A percentile compares a stretch with the other conserved stretches of the same genome.
phyloP scores from a whole-genome alignment of 2,888 invertebrate genomes.

The Itoplectis maculator region DNA sequence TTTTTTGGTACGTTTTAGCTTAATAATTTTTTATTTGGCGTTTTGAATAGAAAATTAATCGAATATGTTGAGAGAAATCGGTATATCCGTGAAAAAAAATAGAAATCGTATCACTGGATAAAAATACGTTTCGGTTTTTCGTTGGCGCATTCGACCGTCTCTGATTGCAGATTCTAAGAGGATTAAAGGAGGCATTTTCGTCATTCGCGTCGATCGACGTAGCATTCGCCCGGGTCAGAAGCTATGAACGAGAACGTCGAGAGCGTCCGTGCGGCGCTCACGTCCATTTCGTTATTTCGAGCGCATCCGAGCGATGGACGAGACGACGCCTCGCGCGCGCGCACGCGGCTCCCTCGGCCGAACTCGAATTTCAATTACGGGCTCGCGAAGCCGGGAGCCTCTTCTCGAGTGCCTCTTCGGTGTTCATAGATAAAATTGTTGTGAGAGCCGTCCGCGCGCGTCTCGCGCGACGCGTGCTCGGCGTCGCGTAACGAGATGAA shows the following conservation, averaged over 20 bases:
- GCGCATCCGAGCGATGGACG: constrained; percentile 49
- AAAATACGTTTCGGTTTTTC: no score
- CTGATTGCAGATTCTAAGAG: no score
- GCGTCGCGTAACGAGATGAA: constrained; percentile 47
- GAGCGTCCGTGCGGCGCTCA: no score
- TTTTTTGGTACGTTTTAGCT: no score
- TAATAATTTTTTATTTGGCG: no score
- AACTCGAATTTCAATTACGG: constrained; percentile 74
- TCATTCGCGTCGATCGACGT: constrained; percentile 52
- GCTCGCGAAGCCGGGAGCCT: constrained; percentile 74
- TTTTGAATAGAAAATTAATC: no score
- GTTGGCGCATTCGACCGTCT: no score
- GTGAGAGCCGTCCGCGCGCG: constrained; percentile 1
- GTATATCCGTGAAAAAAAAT: no score
- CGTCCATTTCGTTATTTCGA: constrained; percentile 61
- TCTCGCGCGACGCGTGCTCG: background rate
- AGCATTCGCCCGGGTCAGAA: constrained; percentile 48
- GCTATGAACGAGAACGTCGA: constrained; percentile 29
- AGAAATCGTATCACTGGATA: no score
- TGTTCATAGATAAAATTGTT: constrained; percentile 52
- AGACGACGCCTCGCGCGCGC: no score
- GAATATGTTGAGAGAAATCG: no score
- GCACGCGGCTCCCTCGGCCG: constrained; percentile 32
- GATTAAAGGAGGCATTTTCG: background rate
- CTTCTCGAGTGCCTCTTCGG: constrained; percentile 79